Evolutionary conservation across 2,113 vertebrate genomes (phyloP).

Genomic region (Melanerpes formicivorus): DNA sequence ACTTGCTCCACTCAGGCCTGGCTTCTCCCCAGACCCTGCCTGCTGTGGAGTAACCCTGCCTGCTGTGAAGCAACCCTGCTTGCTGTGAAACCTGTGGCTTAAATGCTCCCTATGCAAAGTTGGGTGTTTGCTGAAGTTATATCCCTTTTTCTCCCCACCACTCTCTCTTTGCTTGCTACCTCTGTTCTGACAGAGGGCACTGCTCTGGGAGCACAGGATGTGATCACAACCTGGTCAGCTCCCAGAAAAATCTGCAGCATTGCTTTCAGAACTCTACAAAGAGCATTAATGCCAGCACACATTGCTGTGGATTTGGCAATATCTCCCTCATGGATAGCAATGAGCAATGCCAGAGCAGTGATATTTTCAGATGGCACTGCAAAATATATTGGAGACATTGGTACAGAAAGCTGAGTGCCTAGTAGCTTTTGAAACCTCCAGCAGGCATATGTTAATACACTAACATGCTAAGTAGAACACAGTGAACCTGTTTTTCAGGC

Average conservation of each 20-base stretch:
- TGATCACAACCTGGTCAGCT: background rate
- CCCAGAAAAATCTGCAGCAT: background rate
- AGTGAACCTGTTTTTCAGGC: background rate
- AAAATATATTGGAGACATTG: background rate
- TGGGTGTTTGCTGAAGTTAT: background rate
- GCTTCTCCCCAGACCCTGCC: too few relatives aligned
- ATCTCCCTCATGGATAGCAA: background rate
- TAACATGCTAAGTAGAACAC: background rate
- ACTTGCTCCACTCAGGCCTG: too few relatives aligned
- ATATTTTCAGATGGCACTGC: background rate
- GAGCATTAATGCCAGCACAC: background rate
- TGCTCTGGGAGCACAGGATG: background rate
- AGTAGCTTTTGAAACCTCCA: background rate
- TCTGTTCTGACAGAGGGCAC: background rate
- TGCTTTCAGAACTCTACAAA: background rate
- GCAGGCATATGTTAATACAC: background rate
- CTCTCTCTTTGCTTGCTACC: background rate
- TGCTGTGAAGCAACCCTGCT: too few relatives aligned
- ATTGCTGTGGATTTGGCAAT: background rate
- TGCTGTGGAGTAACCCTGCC: too few relatives aligned
- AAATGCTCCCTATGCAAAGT: background rate
- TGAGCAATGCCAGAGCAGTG: background rate
- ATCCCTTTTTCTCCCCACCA: background rate
- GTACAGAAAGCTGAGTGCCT: background rate
- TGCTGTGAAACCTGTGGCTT: too few relatives aligned